Conservation (phyloP, 2,888 invertebrate species). For the Tachina fera region DNA sequence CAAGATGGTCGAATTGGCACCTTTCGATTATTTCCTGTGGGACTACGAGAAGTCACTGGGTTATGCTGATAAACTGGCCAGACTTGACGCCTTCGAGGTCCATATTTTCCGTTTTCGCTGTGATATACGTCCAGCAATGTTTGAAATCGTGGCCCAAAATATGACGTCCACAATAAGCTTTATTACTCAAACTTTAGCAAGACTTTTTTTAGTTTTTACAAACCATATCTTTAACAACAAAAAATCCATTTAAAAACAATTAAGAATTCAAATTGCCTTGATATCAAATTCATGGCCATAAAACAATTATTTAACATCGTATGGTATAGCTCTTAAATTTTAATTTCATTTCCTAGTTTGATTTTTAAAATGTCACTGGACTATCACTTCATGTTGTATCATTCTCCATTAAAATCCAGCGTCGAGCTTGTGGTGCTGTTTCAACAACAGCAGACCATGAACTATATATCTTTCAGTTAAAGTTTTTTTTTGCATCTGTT, state of each 20-base stretch:
- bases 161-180: too few relatives aligned
- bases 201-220: too few relatives aligned
- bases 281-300: slow-evolving; percentile 7
- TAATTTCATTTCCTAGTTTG: slow-evolving; percentile 31
- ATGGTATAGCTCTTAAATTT: slow-evolving; percentile 23
- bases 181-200: too few relatives aligned
- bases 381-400: slow-evolving; percentile 40
- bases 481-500: not conserved
- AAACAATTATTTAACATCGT: slow-evolving; percentile 9
- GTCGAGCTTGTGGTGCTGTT: slow-evolving; percentile 19
- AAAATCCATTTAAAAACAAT: not conserved
- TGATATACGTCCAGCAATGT: too few relatives aligned
- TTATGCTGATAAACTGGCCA: too few relatives aligned
- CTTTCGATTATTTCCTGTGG: too few relatives aligned
- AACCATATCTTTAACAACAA: not conserved
- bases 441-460: slow-evolving; percentile 32
- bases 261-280: not conserved
- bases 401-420: slow-evolving; percentile 25
- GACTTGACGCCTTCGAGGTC: too few relatives aligned
- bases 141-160: too few relatives aligned
- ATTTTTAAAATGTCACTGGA: slow-evolving; percentile 24
- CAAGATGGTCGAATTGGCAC: too few relatives aligned
- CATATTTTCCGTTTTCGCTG: too few relatives aligned
- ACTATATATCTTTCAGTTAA: slow-evolving; percentile 38
- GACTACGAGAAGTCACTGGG: too few relatives aligned